phyloP scores from a whole-genome alignment of 2,113 vertebrate species.

The Uropsilus gracilis region DNA sequence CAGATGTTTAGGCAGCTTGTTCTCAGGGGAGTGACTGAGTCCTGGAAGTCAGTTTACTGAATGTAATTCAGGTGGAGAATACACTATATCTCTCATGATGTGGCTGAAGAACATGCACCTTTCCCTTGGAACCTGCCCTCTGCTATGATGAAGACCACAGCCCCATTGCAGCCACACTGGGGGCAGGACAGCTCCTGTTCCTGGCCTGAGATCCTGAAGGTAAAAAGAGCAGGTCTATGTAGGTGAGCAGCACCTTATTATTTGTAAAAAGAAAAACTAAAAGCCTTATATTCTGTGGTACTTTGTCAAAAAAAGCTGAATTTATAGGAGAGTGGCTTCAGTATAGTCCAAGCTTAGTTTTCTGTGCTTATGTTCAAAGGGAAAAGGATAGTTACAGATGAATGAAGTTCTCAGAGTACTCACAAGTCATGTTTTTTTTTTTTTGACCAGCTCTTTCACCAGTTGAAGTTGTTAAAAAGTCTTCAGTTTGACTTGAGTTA shows the following conservation, averaged over 20 bases:
- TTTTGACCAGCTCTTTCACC: neutral
- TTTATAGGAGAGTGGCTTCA: neutral
- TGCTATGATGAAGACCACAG: neutral
- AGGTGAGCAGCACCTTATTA: neutral
- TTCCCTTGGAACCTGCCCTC: neutral
- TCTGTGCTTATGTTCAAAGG: neutral
- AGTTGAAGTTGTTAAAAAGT: slow-evolving; percentile 13
- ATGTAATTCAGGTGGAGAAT: slow-evolving; percentile 75
- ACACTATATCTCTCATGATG: slow-evolving; percentile 37
- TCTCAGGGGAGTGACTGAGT: slow-evolving; percentile 69
- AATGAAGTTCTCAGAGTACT: slow-evolving; percentile 5
- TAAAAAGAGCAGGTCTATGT: neutral
- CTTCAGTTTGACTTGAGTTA: slow-evolving; percentile 29
- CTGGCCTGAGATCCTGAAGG: neutral
- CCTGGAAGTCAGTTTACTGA: slow-evolving; percentile 78
- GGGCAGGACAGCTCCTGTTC: neutral
- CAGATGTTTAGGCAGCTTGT: slow-evolving; percentile 87
- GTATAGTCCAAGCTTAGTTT: neutral
- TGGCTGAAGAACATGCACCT: neutral
- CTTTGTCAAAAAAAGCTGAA: neutral
- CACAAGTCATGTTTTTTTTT: neutral
- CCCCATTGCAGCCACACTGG: neutral
- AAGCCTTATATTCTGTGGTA: neutral
- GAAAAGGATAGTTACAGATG: neutral
- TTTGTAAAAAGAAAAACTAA: neutral